Evolutionary conservation across 2,888 invertebrate species (phyloP).

Genomic region (Yponomeuta sedellus): DNA sequence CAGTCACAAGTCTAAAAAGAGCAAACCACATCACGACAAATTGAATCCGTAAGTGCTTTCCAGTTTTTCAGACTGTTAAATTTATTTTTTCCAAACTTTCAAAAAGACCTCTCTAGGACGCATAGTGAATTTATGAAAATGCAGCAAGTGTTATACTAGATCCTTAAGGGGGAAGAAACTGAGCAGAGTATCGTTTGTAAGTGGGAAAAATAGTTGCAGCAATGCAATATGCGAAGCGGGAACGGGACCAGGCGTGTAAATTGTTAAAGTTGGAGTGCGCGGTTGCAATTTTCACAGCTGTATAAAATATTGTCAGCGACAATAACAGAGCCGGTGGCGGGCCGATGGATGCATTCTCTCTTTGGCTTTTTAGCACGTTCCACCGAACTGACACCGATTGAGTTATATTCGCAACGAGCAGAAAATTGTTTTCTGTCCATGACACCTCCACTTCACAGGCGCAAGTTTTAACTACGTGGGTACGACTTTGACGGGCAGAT

Average conservation of each 20-base stretch:
- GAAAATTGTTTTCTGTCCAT: constrained; percentile 23
- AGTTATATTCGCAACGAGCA: constrained; percentile 26
- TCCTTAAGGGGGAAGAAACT: background rate
- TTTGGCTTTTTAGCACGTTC: constrained; percentile 57
- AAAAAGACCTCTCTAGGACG: background rate
- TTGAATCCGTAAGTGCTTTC: background rate
- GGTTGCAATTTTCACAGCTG: constrained; percentile 64
- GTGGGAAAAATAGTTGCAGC: background rate
- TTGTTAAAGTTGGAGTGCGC: constrained; percentile 60
- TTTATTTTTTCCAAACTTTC: background rate
- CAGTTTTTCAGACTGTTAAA: background rate
- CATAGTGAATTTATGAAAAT: background rate
- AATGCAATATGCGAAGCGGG: constrained; percentile 37
- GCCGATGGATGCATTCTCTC: constrained; percentile 42
- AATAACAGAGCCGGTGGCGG: constrained; percentile 33
- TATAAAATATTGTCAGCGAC: constrained; percentile 63
- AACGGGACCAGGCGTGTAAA: constrained; percentile 49
- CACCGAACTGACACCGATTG: constrained; percentile 28
- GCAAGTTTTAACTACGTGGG: constrained; percentile 7
- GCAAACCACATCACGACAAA: background rate
- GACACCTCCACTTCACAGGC: constrained; percentile 20
- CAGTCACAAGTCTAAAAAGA: background rate
- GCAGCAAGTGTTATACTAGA: background rate
- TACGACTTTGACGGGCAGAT: constrained; percentile 7
- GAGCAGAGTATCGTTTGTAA: background rate